Conservation (phyloP, 2,888 invertebrate genomes). For the Escarpia spicata region DNA sequence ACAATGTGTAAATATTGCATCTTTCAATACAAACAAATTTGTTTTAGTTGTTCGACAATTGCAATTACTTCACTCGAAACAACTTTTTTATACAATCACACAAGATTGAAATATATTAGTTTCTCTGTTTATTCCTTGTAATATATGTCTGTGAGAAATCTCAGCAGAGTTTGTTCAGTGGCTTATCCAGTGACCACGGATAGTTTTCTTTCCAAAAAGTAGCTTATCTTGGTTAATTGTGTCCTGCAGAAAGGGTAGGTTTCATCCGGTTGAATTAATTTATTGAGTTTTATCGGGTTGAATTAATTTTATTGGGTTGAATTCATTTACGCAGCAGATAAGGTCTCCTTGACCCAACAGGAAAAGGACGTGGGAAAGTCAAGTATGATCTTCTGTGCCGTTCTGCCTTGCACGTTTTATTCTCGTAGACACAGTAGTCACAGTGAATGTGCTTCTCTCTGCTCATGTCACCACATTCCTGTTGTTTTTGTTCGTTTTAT, state of each 20-base stretch:
- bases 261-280: background rate
- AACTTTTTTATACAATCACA: too few relatives aligned
- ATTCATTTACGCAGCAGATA: background rate
- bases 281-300: background rate
- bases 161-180: too few relatives aligned
- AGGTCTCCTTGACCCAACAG: background rate
- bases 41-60: too few relatives aligned
- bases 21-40: too few relatives aligned
- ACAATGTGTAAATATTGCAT: too few relatives aligned
- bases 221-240: background rate
- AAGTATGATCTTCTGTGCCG: background rate
- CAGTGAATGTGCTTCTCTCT: background rate
- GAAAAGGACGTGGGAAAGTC: constrained; percentile 9
- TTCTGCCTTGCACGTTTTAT: background rate
- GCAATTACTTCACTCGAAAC: too few relatives aligned
- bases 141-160: too few relatives aligned
- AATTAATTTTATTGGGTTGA: constrained; percentile 8
- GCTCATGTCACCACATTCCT: background rate
- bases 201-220: too few relatives aligned
- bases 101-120: background rate
- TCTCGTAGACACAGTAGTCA: background rate
- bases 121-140: too few relatives aligned
- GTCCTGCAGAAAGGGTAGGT: background rate
- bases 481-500: background rate
- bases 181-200: too few relatives aligned